Conservation (phyloP, 2,113 vertebrate genomes). For the Thryonomys swinderianus region DNA sequence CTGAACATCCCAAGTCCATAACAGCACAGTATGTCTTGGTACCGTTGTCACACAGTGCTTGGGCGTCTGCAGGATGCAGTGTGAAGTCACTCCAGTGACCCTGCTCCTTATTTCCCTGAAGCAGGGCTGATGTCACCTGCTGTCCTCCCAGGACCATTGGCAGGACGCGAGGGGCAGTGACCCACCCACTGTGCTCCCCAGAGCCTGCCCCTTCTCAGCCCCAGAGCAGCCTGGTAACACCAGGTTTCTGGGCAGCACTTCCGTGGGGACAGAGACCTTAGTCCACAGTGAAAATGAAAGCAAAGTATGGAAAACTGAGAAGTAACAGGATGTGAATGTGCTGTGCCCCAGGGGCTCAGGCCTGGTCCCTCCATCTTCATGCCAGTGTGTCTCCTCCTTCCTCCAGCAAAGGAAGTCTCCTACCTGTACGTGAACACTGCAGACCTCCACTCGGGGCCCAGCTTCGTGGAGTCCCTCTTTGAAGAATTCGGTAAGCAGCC, state of each 20-base stretch:
- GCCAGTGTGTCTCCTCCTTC: not conserved
- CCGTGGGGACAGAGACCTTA: not conserved
- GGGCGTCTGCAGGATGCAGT: not conserved
- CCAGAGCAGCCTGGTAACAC: not conserved
- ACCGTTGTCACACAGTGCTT: fast-evolving
- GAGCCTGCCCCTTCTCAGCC: not conserved
- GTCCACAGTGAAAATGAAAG: not conserved
- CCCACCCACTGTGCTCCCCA: not conserved
- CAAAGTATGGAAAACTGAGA: not conserved
- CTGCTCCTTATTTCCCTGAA: not conserved
- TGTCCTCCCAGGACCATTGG: not conserved
- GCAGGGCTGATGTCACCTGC: not conserved
- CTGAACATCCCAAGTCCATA: not conserved
- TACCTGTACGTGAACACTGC: conserved; percentile 96
- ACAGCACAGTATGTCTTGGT: fast-evolving
- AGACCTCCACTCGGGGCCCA: conserved; percentile 95
- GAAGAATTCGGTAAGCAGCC: conserved; percentile 94
- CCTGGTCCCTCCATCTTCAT: not conserved
- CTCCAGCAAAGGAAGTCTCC: conserved; percentile 91
- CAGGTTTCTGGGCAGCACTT: not conserved
- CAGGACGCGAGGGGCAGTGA: no score
- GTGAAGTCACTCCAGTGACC: not conserved
- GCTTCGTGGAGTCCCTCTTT: conserved; percentile 98
- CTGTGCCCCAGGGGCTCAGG: fast-evolving
- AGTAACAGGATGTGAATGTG: fast-evolving